A percentile compares a stretch with the other conserved stretches of the same genome.
Evolutionary conservation across 2,888 invertebrate genomes (phyloP).

Genomic region (Macropis europaea): DNA sequence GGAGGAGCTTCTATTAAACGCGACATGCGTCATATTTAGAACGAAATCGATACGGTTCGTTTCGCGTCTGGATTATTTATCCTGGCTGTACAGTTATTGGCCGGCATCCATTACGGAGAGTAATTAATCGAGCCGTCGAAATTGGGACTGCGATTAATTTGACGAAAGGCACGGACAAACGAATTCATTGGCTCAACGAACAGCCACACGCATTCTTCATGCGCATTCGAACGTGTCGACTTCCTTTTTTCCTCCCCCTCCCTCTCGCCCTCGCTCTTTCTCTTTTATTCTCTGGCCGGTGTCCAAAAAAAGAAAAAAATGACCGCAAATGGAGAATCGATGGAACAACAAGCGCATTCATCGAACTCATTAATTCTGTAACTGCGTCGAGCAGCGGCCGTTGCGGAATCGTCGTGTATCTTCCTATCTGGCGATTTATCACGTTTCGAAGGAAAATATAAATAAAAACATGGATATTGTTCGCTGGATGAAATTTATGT

Average conservation of each 20-base stretch:
- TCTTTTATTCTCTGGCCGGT: constrained; percentile 40
- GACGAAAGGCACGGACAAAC: constrained; percentile 34
- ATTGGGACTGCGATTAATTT: constrained; percentile 27
- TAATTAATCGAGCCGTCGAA: constrained; percentile 36
- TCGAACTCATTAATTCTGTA: constrained; percentile 58
- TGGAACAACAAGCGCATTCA: constrained; percentile 56
- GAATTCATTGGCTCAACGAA: constrained; percentile 49
- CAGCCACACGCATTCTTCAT: constrained; percentile 37
- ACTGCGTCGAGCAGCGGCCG: constrained; percentile 23
- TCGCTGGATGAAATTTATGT: constrained; percentile 1
- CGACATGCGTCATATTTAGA: not conserved
- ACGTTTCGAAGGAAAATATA: constrained; percentile 26
- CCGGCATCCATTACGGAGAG: constrained; percentile 9
- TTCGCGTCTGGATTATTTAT: constrained; percentile 18
- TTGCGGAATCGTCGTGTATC: constrained; percentile 25
- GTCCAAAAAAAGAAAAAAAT: constrained; percentile 53
- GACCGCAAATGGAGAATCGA: constrained; percentile 59
- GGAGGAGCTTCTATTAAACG: no score
- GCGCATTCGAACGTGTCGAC: constrained; percentile 27
- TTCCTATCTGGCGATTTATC: constrained; percentile 25
- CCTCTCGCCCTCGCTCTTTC: not conserved
- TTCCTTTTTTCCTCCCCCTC: constrained; percentile 27
- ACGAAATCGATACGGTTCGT: not conserved
- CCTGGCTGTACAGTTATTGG: constrained; percentile 5
- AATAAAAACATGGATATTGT: constrained; percentile 16